phyloP scores from a whole-genome alignment of 2,113 vertebrate species.

The Carollia perspicillata region DNA sequence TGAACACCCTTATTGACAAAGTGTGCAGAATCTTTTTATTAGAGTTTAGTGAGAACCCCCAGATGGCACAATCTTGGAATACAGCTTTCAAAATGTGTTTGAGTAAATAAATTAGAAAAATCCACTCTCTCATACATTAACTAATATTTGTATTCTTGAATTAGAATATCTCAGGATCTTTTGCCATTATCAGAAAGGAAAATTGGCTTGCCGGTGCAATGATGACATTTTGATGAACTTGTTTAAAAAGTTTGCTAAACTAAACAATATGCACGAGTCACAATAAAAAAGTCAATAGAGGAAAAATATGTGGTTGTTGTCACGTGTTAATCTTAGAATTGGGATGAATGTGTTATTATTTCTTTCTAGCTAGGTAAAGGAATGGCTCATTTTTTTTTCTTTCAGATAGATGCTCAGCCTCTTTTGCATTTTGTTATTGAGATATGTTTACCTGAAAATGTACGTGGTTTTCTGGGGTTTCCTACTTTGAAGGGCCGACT shows the following conservation, averaged over 20 bases:
- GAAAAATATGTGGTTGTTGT: not conserved
- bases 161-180: not conserved
- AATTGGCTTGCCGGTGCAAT: not conserved
- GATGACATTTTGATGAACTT: not conserved
- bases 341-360: constrained; percentile 15
- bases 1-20: not conserved
- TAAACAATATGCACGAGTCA: not conserved
- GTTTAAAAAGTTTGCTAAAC: not conserved
- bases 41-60: not conserved
- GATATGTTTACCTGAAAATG: not conserved
- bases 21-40: not conserved
- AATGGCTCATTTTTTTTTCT: not conserved
- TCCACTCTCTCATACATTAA: not conserved
- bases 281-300: not conserved
- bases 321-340: not conserved
- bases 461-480: constrained; percentile 7
- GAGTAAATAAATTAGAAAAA: not conserved
- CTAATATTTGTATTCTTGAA: not conserved
- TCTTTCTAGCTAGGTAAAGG: not conserved
- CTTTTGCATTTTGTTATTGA: not conserved
- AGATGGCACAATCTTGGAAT: not conserved
- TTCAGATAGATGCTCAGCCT: not conserved
- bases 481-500: constrained; percentile 42
- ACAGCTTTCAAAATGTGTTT: not conserved
- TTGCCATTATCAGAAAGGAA: not conserved